Base-by-base conservation (phyloP, 2,888 invertebrate genomes). In the Alloscopus bannaensis region DNA sequence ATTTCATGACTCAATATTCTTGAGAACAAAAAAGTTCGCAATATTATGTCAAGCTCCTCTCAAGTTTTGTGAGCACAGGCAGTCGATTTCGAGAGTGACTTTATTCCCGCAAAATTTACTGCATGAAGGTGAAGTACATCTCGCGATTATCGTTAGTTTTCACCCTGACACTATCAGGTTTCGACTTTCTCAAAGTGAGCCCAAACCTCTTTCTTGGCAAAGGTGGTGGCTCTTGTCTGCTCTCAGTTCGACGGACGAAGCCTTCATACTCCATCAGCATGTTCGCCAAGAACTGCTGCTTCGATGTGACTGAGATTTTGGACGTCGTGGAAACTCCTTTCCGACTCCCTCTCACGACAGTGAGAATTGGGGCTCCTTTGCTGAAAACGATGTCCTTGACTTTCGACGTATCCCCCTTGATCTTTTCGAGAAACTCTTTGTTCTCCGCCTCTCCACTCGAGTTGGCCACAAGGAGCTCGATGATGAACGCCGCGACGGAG, bases 401-500 rank as follows among this genome's bases (percentile, higher is more conserved):
- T n/a, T 28, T 42, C 65, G 4, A 20, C 22, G 24, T n/a, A n/a
- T n/a, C 18, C 36, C 31, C 78, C 28, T 80, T 71, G 20, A 84
- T 76, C 73, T 83, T 83, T 57, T 78, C 75, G 20, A 85, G 62
- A n/a, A n/a, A n/a, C 42, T 80, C 73, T 29, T 66, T 70, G 22
- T 80, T 79, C 24, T 79, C 77, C 1, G 80, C 75, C 2, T 80
- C 70, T 8, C 71, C 45, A 28, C 60, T 62, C 3, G 80, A 77
- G 42, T 73, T 55, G 2, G 70, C 72, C 24, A 66, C 69, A 57
- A 81, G 70, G 20, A 84, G n/a, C 65, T 86, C 86, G 0, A 66
- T 68, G 18, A 82, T 18, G 70, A 86, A 86, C 0, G 81, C 73
- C 36, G 68, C 50, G 45, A 81, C 60, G 8, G 86, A 86, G 13